phyloP scores from a whole-genome alignment of 2,797 vertebrate species.

The Halcyon smyrnensis region DNA sequence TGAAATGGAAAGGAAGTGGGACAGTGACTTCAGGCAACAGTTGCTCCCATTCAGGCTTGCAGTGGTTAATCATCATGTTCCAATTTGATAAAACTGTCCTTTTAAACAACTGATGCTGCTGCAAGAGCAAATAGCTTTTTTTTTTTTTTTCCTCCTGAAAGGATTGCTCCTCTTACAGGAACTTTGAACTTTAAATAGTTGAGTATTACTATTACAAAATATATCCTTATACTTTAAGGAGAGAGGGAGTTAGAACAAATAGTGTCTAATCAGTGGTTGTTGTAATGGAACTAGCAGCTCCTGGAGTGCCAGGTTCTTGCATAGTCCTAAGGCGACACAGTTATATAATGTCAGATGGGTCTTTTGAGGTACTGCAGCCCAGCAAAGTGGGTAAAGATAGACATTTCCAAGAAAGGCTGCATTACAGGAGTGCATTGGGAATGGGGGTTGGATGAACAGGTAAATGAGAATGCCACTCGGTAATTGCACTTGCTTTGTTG shows the following conservation, averaged over 20 bases:
- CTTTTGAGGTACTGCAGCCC: not conserved
- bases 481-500: not conserved
- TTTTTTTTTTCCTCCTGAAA: not conserved
- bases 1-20: not conserved
- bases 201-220: not conserved
- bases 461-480: not conserved
- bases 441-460: not conserved
- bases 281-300: not conserved
- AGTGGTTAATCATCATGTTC: not conserved
- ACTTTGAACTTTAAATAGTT: not conserved
- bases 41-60: not conserved
- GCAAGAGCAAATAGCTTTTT: not conserved
- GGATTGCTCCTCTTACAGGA: not conserved
- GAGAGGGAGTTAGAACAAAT: not conserved
- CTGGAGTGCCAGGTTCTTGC: not conserved
- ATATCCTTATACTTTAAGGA: not conserved
- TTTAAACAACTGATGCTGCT: not conserved
- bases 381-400: not conserved
- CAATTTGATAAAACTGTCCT: not conserved
- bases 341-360: not conserved
- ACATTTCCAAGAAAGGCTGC: not conserved
- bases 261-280: not conserved
- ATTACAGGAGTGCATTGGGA: not conserved
- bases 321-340: not conserved
- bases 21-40: not conserved